Conservation (phyloP, 2,797 vertebrate genomes). For the Etheostoma nigrum region DNA sequence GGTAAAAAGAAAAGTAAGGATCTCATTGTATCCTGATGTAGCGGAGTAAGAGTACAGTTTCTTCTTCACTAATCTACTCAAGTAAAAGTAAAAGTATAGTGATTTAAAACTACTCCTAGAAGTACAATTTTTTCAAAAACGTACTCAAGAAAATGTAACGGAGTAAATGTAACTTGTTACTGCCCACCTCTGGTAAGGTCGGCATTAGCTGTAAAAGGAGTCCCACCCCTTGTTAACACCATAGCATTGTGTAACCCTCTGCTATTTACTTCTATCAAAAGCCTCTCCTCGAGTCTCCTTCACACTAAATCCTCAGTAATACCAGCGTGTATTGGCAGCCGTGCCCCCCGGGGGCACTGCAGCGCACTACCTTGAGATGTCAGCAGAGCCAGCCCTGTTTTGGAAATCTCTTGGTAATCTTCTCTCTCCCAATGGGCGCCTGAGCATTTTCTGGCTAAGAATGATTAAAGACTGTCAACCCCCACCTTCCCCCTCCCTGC, state of each 20-base stretch:
- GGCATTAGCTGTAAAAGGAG: neutral
- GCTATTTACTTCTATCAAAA: constrained; percentile 40
- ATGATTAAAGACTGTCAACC: constrained; percentile 59
- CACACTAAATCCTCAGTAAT: constrained; percentile 57
- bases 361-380: constrained; percentile 72
- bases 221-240: constrained; percentile 5
- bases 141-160: too few species aligned
- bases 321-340: constrained; percentile 49
- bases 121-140: too few species aligned
- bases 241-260: constrained; percentile 38
- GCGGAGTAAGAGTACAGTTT: too few species aligned
- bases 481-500: neutral
- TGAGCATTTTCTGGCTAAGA: constrained; percentile 49
- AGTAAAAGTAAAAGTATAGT: too few species aligned
- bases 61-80: too few species aligned
- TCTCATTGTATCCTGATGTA: too few species aligned
- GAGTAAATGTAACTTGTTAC: too few species aligned
- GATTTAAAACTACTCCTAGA: too few species aligned
- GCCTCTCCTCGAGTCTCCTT: constrained; percentile 47
- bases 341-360: constrained; percentile 43
- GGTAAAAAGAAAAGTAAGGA: too few species aligned
- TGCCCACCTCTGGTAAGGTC: too few species aligned
- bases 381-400: constrained; percentile 53
- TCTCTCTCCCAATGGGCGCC: constrained; percentile 52
- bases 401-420: constrained; percentile 77